Evolutionary conservation across 2,888 invertebrate genomes (phyloP).

Genomic region (Apotomis capreana): DNA sequence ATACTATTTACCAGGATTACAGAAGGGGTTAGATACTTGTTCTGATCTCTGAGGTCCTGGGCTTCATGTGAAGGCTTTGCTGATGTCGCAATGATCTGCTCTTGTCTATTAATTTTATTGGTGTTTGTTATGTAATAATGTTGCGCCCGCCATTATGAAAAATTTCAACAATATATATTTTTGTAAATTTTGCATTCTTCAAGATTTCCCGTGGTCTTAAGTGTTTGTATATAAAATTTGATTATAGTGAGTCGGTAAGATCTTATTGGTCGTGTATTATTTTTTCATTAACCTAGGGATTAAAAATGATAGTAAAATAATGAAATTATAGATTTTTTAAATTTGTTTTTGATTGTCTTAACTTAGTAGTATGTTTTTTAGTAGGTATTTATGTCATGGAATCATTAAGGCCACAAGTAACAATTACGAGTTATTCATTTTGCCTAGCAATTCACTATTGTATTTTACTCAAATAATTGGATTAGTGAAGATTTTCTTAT

Average conservation of each 20-base stretch:
- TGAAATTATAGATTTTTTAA: conserved; percentile 52
- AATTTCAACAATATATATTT: conserved; percentile 23
- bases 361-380: conserved; percentile 45
- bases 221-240: conserved; percentile 35
- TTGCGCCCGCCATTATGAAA: conserved; percentile 15
- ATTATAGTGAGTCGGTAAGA: conserved; percentile 33
- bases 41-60: neutral
- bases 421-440: conserved; percentile 28
- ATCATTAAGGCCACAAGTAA: conserved; percentile 38
- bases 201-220: conserved; percentile 30
- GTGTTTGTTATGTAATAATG: conserved; percentile 16
- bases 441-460: conserved; percentile 26
- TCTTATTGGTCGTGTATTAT: conserved; percentile 44
- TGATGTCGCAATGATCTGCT: conserved; percentile 1
- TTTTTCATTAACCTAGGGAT: conserved; percentile 43
- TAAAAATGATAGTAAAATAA: conserved; percentile 47
- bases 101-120: conserved; percentile 2
- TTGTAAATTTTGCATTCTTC: conserved; percentile 25
- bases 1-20: neutral
- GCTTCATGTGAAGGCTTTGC: neutral
- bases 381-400: conserved; percentile 44
- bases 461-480: conserved; percentile 19
- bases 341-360: conserved; percentile 49
- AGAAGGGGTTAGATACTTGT: conserved; percentile 1
- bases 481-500: conserved; percentile 14